These are phyloP conservation scores for Hedya salicella DNA, from an alignment of 2,888 invertebrate genomes.

Conservation along the genomic window DNA sequence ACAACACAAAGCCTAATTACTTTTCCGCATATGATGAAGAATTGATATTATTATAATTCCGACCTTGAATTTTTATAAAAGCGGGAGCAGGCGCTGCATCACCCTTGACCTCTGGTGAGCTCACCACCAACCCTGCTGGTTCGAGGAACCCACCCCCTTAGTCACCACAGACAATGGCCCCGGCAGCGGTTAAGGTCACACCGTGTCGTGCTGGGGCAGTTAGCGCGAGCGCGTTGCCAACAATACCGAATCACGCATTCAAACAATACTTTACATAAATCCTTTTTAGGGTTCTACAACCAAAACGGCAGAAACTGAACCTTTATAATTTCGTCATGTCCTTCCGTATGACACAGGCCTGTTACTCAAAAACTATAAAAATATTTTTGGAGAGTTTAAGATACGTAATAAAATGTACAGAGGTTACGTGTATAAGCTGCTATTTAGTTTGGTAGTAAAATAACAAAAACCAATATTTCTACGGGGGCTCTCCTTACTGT, in stretches of 20 bases:
- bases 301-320: too few species aligned
- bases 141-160: slow-evolving; percentile 63
- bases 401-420: too few species aligned
- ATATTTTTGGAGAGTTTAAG: too few species aligned
- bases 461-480: too few species aligned
- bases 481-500: too few species aligned
- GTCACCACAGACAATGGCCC: slow-evolving; percentile 79
- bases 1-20: neutral
- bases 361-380: too few species aligned
- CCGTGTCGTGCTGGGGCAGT: slow-evolving; percentile 16
- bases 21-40: slow-evolving; percentile 5
- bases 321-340: too few species aligned
- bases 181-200: slow-evolving; percentile 66
- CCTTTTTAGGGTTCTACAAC: too few species aligned
- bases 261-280: neutral
- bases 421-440: too few species aligned
- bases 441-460: too few species aligned
- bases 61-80: slow-evolving; percentile 19
- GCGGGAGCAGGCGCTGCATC: slow-evolving; percentile 24
- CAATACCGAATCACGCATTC: slow-evolving; percentile 10
- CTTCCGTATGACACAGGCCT: too few species aligned
- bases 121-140: slow-evolving; percentile 37
- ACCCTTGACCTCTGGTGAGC: slow-evolving; percentile 41
- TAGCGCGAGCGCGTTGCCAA: slow-evolving; percentile 11
- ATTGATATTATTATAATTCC: slow-evolving; percentile 1